Base-by-base conservation (phyloP, 2,888 invertebrate genomes). In the Dinocampus coccinellae region DNA sequence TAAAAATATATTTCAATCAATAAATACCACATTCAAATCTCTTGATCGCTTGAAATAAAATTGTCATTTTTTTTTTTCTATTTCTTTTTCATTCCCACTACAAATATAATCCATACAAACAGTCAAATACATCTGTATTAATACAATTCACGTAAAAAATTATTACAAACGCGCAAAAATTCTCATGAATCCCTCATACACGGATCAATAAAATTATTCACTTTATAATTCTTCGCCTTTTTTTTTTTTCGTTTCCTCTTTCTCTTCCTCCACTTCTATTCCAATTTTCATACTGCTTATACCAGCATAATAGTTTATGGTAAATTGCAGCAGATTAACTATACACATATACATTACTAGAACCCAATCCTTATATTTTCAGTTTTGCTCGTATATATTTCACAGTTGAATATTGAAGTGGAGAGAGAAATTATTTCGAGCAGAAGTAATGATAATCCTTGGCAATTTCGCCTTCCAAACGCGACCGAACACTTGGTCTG, bases 391-490 rank as follows among this genome's bases (percentile, higher is more conserved):
- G 70, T 68, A 70, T 71, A 72, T 72, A 74, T 72, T 42, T 33
- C 20, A n/a, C 34, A 33, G 58, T 10, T 33, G 33, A 20, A 26
- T 34, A 39, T 26, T 55, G 62, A 53, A 67, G 53, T 65, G 70
- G 64, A 29, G 64, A 81, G 79, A 80, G 77, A 79, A 80, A 80
- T 79, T 80, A 83, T 81, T 81, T 79, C 82, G 76, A 77, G 79
- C 77, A 82, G 83, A 85, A 84, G 81, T 85, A 85, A 85, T 81
- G 81, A 78, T 85, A 84, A 85, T 86, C 85, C 81, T 69, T 72
- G 79, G 74, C 80, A 81, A 85, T 84, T 83, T 80, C 80, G 70
- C 80, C 47, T 82, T 81, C 80, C 80, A 80, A 81, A 81, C 79
- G 80, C 79, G 78, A 80, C 79, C 78, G 76, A 80, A 75, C 69